Base-by-base conservation (phyloP, 2,888 invertebrate species). In the Epinotia demarniana region DNA sequence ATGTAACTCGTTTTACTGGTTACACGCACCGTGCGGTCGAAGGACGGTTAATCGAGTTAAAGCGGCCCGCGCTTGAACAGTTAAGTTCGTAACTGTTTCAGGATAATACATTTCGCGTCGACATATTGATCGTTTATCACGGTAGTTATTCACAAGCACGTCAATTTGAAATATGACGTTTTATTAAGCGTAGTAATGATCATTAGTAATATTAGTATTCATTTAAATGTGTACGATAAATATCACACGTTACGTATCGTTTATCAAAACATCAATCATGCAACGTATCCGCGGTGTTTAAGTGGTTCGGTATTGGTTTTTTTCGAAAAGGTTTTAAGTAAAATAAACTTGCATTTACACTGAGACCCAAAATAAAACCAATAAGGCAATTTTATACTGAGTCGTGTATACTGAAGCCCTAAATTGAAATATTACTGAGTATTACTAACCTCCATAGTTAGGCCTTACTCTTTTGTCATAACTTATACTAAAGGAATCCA, bases 391-490 rank as follows among this genome's bases (percentile, higher is more conserved):
- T 69, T 69, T 46, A 60, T 60, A 73, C 9, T 60, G 64, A 75
- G 53, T 70, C 43, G 60, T 63, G 63, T 49, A 57, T 43, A 33
- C 23, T 46, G 23, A 27, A 58, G 53, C 27, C 19, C 23, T 16
- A 60, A 18, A n/a, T 55, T 27, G 62, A n/a, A 62, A 70, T 70
- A 61, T 72, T 70, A 16, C 1, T 46, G 12, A 4, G 39, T 96
- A 95, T 64, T 84, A 92, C 93, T 92, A 85, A 98, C 98, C 98
- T 97, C 98, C 99, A 95, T 99, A 99, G 95, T 99, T 98, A 92
- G 99, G 99, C 95, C 99, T 97, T 96, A 99, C 98, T 97, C 99
- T 97, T 97, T 99, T 99, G 96, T 99, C 99, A 95, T 99, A 99
- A 95, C 98, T 98, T 94, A 97, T 97, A 94, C 98, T 98, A 96